Conservation (phyloP, 2,113 vertebrate species). For the Cynoglossus semilaevis region DNA sequence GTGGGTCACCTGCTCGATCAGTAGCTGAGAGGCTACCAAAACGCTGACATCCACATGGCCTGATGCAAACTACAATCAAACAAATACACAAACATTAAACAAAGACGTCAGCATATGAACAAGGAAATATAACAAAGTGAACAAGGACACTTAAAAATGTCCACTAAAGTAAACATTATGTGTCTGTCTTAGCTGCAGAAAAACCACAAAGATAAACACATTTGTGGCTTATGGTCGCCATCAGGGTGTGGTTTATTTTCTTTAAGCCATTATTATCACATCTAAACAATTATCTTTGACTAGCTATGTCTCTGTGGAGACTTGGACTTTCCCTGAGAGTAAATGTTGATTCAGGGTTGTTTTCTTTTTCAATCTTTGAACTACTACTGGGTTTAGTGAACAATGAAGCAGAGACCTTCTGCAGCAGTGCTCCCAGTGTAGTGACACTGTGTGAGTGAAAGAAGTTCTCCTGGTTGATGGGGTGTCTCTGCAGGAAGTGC, state of each 20-base stretch:
- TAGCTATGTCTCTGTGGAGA: conserved; percentile 30
- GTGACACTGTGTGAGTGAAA: conserved; percentile 85
- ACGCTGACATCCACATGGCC: conserved; percentile 91
- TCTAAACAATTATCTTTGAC: conserved; percentile 15
- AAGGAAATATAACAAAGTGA: background rate
- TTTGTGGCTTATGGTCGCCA: conserved; percentile 29
- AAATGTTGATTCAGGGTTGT: conserved; percentile 18
- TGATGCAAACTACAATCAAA: conserved; percentile 79
- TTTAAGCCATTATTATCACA: background rate
- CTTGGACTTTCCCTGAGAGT: conserved; percentile 22
- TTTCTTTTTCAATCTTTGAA: conserved; percentile 3
- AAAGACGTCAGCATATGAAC: background rate
- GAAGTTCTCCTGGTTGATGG: conserved; percentile 92
- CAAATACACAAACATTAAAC: background rate
- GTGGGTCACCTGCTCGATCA: conserved; percentile 89
- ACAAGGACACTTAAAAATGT: background rate
- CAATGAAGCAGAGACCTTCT: conserved; percentile 80
- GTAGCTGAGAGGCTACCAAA: conserved; percentile 87
- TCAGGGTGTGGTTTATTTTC: conserved; percentile 42
- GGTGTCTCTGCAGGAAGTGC: conserved; percentile 93
- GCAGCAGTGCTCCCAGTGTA: conserved; percentile 87
- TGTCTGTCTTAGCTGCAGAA: no score
- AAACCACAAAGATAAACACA: background rate
- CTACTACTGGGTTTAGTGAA: background rate
- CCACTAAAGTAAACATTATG: no score